Base-by-base conservation (phyloP, 2,113 vertebrate genomes). In the Coreoperca whiteheadi region DNA sequence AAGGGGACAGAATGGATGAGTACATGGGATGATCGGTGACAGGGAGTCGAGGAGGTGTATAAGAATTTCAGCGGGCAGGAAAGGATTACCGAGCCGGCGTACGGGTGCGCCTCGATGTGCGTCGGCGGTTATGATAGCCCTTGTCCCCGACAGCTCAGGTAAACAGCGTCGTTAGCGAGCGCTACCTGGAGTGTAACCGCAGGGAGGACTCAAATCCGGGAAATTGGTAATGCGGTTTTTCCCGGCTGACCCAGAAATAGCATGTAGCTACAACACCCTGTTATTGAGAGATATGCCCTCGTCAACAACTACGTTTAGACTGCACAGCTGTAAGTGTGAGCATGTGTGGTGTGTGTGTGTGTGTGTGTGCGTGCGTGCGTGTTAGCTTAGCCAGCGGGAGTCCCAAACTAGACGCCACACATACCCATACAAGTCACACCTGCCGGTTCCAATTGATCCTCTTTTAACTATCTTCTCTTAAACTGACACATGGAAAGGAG, bases 391-490 rank as follows among this genome's bases (percentile, higher is more conserved):
- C 88, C 69, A 7, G 82, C 51, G 15, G 89, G 81, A 70, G 78
- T 90, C 72, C 64, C 63, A 56, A 65, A 30, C 23, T n/a, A 71
- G 77, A 77, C 73, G 73, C 64, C 56, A 57, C 43, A 65, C 74
- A 39, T 78, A 73, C 68, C 74, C n/a, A 48, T 69, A 50, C 48
- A 68, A 82, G 84, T 83, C 79, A 87, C 83, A 88, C 89, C 85
- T 93, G 91, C 89, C 90, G 90, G 61, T 73, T 90, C 73, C 84
- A 83, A 87, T 80, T 88, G 82, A 91, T 92, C 85, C 59, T 68
- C 60, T 80, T 85, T 90, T 70, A 90, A 84, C 82, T 41, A 70
- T 85, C 72, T 63, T 78, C 71, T 81, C 68, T 86, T 78, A 85
- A 91, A 89, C n/a, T 80, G 76, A 89, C 87, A 83, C 61, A 37